Evolutionary conservation across 1,140 invertebrate genomes (phyloP).

Genomic region (Chrysoperla carnea): DNA sequence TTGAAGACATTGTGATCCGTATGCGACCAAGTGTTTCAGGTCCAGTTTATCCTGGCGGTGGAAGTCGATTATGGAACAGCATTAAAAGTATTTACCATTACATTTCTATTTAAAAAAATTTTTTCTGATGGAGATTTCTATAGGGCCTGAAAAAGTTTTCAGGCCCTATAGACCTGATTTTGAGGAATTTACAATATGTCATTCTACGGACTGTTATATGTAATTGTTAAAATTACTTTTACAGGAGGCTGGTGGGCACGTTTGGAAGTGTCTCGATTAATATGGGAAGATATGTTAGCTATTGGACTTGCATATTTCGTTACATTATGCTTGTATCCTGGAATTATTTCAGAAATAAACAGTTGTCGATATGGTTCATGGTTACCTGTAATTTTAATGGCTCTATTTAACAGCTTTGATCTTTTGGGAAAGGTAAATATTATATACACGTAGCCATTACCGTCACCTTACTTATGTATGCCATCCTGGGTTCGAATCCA

Average conservation of each 20-base stretch:
- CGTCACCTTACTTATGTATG: too few relatives aligned
- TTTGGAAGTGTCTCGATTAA: slow-evolving; percentile 56
- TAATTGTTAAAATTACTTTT: slow-evolving; percentile 9
- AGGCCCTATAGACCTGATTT: too few relatives aligned
- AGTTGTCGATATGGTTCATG: slow-evolving; percentile 66
- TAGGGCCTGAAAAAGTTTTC: too few relatives aligned
- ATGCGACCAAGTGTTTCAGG: slow-evolving; percentile 27
- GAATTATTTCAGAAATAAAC: slow-evolving; percentile 72
- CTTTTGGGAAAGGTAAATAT: slow-evolving; percentile 58
- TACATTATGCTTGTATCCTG: slow-evolving; percentile 74
- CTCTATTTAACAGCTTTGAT: slow-evolving; percentile 71
- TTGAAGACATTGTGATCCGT: slow-evolving; percentile 59
- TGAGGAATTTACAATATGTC: too few relatives aligned
- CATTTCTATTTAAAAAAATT: too few relatives aligned
- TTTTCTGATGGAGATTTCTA: too few relatives aligned
- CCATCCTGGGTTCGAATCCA: too few relatives aligned
- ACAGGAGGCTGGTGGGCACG: slow-evolving; percentile 47
- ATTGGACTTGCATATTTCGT: slow-evolving; percentile 76
- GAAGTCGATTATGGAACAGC: slow-evolving; percentile 33
- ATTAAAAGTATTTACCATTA: slow-evolving; percentile 32
- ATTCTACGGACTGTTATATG: too few relatives aligned
- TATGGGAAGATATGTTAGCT: slow-evolving; percentile 78
- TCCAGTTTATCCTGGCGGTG: slow-evolving; percentile 16
- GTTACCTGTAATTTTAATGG: slow-evolving; percentile 86
- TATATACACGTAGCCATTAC: not conserved